Base-by-base conservation (phyloP, 2,797 vertebrate genomes). In the Zalophus californianus region DNA sequence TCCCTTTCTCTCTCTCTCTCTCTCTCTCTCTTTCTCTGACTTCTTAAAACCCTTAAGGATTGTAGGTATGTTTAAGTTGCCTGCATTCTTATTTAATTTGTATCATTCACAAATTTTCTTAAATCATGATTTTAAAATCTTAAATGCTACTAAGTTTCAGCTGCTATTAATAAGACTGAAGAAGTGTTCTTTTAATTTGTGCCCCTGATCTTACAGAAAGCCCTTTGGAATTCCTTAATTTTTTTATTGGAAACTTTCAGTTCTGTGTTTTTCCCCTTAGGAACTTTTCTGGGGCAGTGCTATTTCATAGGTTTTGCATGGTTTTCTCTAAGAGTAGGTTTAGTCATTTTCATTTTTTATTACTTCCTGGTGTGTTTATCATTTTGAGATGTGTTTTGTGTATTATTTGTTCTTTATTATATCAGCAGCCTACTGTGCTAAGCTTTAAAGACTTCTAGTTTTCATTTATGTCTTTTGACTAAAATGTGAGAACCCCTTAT, bases 91-190 rank as follows among this genome's bases (percentile, higher is more conserved):
- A 20, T 82, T 92, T 68, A 54, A 50, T 72, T 41, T 79, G 35
- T 60, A 25, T 86, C 5, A 80, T 66, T 93, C 82, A 4, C 66
- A 86, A 82, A 62, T 56, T 62, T 92, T 85, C 38, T 14, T 58
- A 41, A 72, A 52, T 91, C 23, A 54, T 87, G 35, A 85, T 72
- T 97, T 95, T 95, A 83, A 68, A 77, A 82, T 73, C 7, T 66
- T 58, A 77, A 90, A 15, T 70, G 15, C 72, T 86, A 29, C 20
- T 12, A 56, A 14, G 5, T 86, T 89, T 78, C 5, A 83, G 18
- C n/a, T 95, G 66, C n/a, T 96, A 2, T 91, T 88, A 78, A 56
- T 86, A 84, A 66, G 50, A 58, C 14, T 54, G 41, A 84, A 21
- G 44, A 84, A 83, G n/a, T 72, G 8, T 32, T 86, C 48, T 80